Percentiles rank a stretch among this genome's conserved stretches.
Evolutionary conservation across 1,140 invertebrate species (phyloP).

Genomic region (Scylla paramamosain): DNA sequence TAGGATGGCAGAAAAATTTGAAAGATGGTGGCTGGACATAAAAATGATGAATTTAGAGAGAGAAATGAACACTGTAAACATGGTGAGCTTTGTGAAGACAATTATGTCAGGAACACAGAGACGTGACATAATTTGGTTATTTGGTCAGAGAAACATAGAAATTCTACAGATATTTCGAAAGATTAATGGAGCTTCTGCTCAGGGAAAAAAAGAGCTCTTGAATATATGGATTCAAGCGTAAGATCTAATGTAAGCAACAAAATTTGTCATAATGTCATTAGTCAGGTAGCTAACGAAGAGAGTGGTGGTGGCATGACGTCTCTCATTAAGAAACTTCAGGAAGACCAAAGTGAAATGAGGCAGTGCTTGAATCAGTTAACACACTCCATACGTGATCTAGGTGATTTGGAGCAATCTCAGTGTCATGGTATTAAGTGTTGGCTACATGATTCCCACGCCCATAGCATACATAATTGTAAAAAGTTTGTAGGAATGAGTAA

Average conservation of each 20-base stretch:
- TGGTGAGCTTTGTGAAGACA: no score
- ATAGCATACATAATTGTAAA: background rate
- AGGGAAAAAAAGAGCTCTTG: conserved; percentile 38
- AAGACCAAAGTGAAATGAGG: background rate
- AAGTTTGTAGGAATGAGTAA: background rate
- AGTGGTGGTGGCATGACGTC: no score
- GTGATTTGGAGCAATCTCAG: no score
- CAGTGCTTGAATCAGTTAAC: background rate
- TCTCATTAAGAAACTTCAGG: no score
- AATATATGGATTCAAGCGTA: conserved; percentile 31
- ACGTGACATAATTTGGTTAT: conserved; percentile 37
- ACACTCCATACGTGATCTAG: background rate
- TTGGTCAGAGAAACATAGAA: background rate
- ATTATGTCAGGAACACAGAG: background rate
- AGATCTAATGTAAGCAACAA: background rate
- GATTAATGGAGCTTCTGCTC: background rate
- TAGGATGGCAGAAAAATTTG: conserved; percentile 39
- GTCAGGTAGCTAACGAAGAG: background rate
- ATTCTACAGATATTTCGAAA: background rate
- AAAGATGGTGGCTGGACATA: conserved; percentile 42
- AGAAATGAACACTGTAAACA: conserved; percentile 27
- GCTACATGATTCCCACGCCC: background rate
- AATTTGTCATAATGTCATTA: no score
- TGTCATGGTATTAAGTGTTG: no score
- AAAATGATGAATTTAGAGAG: background rate